Percentiles rank a stretch among this genome's conserved stretches.
Evolutionary conservation across 2,888 invertebrate species (phyloP).

Genomic region (Trimorus sp.): DNA sequence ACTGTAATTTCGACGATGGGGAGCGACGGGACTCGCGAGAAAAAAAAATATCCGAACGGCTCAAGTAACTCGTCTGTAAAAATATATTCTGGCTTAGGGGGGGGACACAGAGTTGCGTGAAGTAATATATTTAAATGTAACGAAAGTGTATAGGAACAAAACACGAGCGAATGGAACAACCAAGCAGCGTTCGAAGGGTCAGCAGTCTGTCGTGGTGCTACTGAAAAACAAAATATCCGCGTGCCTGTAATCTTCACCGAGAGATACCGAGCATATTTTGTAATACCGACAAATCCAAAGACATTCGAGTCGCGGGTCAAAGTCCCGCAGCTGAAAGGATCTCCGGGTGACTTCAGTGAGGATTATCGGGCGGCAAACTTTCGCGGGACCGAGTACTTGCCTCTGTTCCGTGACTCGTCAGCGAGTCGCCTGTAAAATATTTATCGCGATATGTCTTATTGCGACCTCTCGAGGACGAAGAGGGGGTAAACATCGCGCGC

Average conservation of each 20-base stretch:
- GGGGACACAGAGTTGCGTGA: constrained; percentile 45
- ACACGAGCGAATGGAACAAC: neutral
- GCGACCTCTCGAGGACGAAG: constrained; percentile 21
- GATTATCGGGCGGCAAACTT: constrained; percentile 67
- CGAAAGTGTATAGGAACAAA: constrained; percentile 38
- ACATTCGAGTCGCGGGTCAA: constrained; percentile 31
- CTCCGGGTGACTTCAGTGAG: constrained; percentile 52
- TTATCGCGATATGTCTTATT: constrained; percentile 44
- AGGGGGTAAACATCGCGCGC: constrained; percentile 21
- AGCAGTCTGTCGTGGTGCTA: constrained; percentile 50
- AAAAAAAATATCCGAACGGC: constrained; percentile 40
- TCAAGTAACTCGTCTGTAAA: constrained; percentile 59
- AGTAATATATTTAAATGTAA: constrained; percentile 59
- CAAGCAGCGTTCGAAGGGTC: constrained; percentile 23
- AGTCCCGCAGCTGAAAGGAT: constrained; percentile 29
- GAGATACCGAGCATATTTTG: constrained; percentile 59
- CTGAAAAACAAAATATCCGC: constrained; percentile 27
- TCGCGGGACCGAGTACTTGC: constrained; percentile 59
- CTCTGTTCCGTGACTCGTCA: constrained; percentile 52
- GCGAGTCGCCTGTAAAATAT: constrained; percentile 59
- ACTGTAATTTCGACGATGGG: constrained; percentile 53
- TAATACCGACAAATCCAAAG: constrained; percentile 46
- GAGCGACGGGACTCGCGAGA: constrained; percentile 42
- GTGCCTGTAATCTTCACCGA: constrained; percentile 61
- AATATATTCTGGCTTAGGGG: constrained; percentile 52